Evolutionary conservation across 1,140 invertebrate species (phyloP), one percentile per base, ranked within the genome.

Genomic region (Copidosoma floridanum): DNA sequence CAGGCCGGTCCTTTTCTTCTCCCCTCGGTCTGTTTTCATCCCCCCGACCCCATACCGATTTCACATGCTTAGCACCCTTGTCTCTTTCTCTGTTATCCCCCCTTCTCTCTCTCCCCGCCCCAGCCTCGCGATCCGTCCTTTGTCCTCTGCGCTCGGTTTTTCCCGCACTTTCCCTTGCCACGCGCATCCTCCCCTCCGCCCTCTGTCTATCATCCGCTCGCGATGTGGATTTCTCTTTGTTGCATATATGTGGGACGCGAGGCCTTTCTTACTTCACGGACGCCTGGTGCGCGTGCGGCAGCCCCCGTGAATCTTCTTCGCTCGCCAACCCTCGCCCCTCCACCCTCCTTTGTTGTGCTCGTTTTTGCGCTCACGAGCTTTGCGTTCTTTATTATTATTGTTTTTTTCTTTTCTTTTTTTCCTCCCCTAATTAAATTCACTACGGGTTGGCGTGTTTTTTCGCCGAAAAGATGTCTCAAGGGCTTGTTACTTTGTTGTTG

Each of bases 51-150:
- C 57, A 41, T 46, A 57, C 37, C 53, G 53, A 57, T 64, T 54
- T 64, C 51, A 53, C 62, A 54, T 44, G 47, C 55, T 59, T 43
- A 54, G 27, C 59, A 20, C 32, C 29, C 57, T 55, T 67, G 56
- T 41, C 48, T 38, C 41, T 46, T 29, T 27, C 24, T 35, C 18
- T 47, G 18, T 57, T 37, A n/a, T n/a, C n/a, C n/a, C n/a, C n/a
- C n/a, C n/a, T n/a, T 41, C 18, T 40, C 29, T 46, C 38, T 55
- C 26, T 41, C 18, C 44, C 14, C 11, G 46, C 40, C 43, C 37
- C n/a, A n/a, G n/a, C n/a, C n/a, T n/a, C n/a, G n/a, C n/a, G n/a
- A n/a, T n/a, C n/a, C n/a, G n/a, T n/a, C n/a, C n/a, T n/a, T n/a
- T n/a, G n/a, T n/a, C n/a, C n/a, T n/a, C n/a, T n/a, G n/a, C n/a